Evolutionary conservation across 2,797 vertebrate species (phyloP), one percentile per base, ranked within the genome.

Genomic region (Eupleurogrammus muticus): DNA sequence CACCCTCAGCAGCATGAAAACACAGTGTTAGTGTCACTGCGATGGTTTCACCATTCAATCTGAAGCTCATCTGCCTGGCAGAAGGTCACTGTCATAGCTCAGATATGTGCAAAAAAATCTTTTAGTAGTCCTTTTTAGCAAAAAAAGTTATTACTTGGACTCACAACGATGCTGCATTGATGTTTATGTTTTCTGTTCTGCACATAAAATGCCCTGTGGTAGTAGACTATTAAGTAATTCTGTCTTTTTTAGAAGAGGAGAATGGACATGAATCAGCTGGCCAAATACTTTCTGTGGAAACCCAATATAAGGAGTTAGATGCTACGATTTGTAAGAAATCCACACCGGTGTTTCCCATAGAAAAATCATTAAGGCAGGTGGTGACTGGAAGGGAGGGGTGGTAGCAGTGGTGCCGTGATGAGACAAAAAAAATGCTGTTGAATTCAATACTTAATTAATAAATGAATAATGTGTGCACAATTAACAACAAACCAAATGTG

Each of bases 11-110:
- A 77, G 66, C 78, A 67, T 69, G 66, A 67, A 86, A 83, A 76
- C 73, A 74, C 67, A 77, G 70, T 46, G 75, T 80, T n/a, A n/a
- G 46, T 87, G 76, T 88, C 78, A 51, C 66, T 83, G 72, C 78
- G 77, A 83, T 55, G 81, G 77, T 87, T 79, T 79, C 52, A 47
- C 52, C 70, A 44, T 76, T 73, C 82, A 79, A 56, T 79, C 70
- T 52, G 79, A 67, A 74, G 75, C 61, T 83, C 64, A 65, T 87
- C 66, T 72, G 60, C 70, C 53, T 38, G 50, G 24, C 54, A 36
- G 53, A 57, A 44, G 51, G 68, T 70, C 52, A 49, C 75, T 66
- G 69, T 57, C 54, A 17, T 23, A 57, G 51, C 66, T 73, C 49
- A 11, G 51, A 58, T 57, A 67, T 52, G 34, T 35, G 46, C 28